Conservation (phyloP, 2,888 invertebrate genomes). For the Lithophane ornitopus region DNA sequence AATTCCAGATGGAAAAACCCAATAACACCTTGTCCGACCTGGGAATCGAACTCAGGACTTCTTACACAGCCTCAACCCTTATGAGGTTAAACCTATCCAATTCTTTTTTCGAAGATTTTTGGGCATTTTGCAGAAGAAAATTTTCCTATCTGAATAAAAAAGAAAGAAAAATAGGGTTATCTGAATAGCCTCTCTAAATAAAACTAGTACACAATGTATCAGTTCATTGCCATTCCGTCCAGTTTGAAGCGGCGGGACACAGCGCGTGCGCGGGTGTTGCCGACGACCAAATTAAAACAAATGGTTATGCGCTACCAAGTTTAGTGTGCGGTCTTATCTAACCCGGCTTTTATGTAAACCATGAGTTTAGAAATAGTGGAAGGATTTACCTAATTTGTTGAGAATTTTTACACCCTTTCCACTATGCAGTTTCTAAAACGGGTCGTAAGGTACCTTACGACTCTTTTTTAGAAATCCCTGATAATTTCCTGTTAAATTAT, state of each 20-base stretch:
- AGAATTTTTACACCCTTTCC: neutral
- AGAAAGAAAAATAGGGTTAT: no score
- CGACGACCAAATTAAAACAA: constrained; percentile 60
- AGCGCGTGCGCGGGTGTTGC: constrained; percentile 32
- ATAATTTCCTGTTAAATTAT: neutral
- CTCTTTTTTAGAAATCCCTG: neutral
- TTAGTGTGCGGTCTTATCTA: constrained; percentile 45
- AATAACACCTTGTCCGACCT: no score
- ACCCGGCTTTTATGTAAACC: constrained; percentile 8
- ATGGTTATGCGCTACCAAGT: constrained; percentile 42
- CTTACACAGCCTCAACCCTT: no score
- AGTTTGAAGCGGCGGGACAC: constrained; percentile 4
- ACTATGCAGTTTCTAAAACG: no score
- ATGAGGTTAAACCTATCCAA: neutral
- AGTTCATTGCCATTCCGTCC: neutral
- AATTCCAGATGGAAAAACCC: no score
- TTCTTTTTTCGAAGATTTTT: neutral
- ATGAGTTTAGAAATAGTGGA: constrained; percentile 8
- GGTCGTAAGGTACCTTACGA: no score
- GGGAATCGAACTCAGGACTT: no score
- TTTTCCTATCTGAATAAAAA: neutral
- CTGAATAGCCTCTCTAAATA: no score
- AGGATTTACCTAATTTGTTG: neutral
- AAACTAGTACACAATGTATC: neutral
- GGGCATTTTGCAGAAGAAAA: neutral